These are phyloP conservation scores for Thumatha senex DNA, from an alignment of 2,888 invertebrate genomes.

Conservation along the genomic window DNA sequence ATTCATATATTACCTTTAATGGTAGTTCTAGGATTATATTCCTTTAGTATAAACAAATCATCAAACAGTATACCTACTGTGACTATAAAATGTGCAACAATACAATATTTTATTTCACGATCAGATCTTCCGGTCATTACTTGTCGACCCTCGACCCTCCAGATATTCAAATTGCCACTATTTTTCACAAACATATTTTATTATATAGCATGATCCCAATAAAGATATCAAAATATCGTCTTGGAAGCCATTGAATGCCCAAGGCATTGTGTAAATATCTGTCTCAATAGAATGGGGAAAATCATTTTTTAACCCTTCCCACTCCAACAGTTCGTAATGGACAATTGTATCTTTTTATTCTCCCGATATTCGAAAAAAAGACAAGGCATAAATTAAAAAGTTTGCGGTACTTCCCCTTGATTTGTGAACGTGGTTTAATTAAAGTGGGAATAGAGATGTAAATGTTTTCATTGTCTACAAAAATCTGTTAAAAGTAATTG, in stretches of 20 bases:
- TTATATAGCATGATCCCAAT: conserved; percentile 53
- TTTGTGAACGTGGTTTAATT: conserved; percentile 37
- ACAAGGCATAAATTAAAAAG: conserved; percentile 36
- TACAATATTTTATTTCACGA: conserved; percentile 7
- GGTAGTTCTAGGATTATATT: too few species aligned
- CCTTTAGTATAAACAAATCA: too few species aligned
- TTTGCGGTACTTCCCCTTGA: conserved; percentile 33
- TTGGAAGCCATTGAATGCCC: conserved; percentile 46
- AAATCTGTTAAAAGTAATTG: too few species aligned
- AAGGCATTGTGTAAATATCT: conserved; percentile 64
- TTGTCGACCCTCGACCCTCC: conserved; percentile 26
- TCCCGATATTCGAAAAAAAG: conserved; percentile 45
- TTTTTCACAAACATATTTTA: conserved; percentile 47
- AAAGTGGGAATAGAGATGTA: conserved; percentile 27
- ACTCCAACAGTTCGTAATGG: conserved; percentile 37
- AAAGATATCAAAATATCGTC: conserved; percentile 64
- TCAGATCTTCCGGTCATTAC: conserved; percentile 29
- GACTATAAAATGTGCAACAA: conserved; percentile 1
- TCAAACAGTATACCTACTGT: too few species aligned
- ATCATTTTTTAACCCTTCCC: conserved; percentile 62
- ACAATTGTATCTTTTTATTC: conserved; percentile 54
- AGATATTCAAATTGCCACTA: conserved; percentile 41
- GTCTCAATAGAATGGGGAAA: conserved; percentile 61
- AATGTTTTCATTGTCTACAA: conserved; percentile 7
- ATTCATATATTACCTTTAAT: too few species aligned